Base-by-base conservation (phyloP, 1,140 invertebrate genomes). In the Scylla paramamosain region DNA sequence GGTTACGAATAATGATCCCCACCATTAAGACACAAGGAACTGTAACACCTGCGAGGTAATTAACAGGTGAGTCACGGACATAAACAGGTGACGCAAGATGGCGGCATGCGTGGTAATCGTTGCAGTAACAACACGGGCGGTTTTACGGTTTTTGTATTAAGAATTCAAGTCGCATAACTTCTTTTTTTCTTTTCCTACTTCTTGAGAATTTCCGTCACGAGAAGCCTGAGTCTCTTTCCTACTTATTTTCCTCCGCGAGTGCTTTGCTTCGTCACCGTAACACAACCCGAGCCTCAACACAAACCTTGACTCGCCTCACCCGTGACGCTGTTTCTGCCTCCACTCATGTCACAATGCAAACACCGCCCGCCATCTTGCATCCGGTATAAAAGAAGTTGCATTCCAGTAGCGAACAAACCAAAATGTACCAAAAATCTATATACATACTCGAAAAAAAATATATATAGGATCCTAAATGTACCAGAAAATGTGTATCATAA, bases 41-140 rank as follows among this genome's bases (percentile, higher is more conserved):
- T 25, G 67, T n/a, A n/a, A n/a, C 25, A 77, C 20, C 20, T 77
- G n/a, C 16, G 67, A 20, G 8, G 67, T n/a, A 77, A 77, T 77
- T 77, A 77, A 20, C 16, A 77, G 67, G 67, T 77, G 67, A 77
- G 67, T 77, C 20, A 77, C 67, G 67, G 67, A 6, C n/a, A 20
- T 77, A 77, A n/a, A 77, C 67, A 77, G 67, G 67, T 77, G 67
- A 77, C 67, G n/a, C 67, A 77, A 77, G 67, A n/a, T 25, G 25
- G 2, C 67, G 67, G 6, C 67, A 20, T n/a, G 67, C 25, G 20
- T 77, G 20, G 10, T 20, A 59, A 3, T 77, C 25, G 67, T n/a
- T 7, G 8, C 67, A 77, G 67, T 77, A 77, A 77, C n/a, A 77
- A 77, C 20, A n/a, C 4, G 25, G 25, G n/a, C 0, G n/a, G 20